Percentiles rank a stretch among this genome's conserved stretches.
These are phyloP conservation scores for Thymelicus acteon DNA, from an alignment of 2,888 invertebrate genomes.

Conservation along the genomic window DNA sequence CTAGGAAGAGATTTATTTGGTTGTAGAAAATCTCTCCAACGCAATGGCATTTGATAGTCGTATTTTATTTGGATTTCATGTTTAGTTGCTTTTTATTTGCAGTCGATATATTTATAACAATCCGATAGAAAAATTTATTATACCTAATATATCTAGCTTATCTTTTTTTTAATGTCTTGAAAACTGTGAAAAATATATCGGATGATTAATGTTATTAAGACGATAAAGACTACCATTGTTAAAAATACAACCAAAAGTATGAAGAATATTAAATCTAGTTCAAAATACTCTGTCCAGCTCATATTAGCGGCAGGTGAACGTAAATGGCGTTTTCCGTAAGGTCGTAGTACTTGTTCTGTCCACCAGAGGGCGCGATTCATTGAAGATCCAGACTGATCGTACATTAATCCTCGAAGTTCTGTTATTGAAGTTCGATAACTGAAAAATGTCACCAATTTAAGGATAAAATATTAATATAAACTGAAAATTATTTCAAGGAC, in stretches of 20 bases:
- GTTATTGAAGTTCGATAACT: too few relatives aligned
- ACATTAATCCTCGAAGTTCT: conserved; percentile 52
- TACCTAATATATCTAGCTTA: not conserved
- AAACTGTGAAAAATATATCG: not conserved
- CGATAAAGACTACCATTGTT: not conserved
- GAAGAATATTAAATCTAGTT: conserved; percentile 44
- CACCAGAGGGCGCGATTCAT: conserved; percentile 75
- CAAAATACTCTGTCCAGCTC: conserved; percentile 49
- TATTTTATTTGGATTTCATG: too few relatives aligned
- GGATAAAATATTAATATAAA: too few relatives aligned
- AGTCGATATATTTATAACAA: too few relatives aligned
- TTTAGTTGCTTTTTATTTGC: too few relatives aligned
- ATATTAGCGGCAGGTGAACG: conserved; percentile 51
- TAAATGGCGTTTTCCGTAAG: conserved; percentile 58
- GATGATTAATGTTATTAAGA: not conserved
- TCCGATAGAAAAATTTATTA: too few relatives aligned
- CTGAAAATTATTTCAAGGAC: too few relatives aligned
- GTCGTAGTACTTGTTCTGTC: conserved; percentile 68
- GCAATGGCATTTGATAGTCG: too few relatives aligned
- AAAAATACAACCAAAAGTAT: conserved; percentile 34
- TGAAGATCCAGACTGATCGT: conserved; percentile 63
- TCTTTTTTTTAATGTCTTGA: conserved; percentile 2
- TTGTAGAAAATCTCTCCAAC: too few relatives aligned
- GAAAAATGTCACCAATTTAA: too few relatives aligned
- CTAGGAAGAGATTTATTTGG: too few relatives aligned